Conservation (phyloP, 1,140 invertebrate species). For the Acyrthosiphon pisum region DNA sequence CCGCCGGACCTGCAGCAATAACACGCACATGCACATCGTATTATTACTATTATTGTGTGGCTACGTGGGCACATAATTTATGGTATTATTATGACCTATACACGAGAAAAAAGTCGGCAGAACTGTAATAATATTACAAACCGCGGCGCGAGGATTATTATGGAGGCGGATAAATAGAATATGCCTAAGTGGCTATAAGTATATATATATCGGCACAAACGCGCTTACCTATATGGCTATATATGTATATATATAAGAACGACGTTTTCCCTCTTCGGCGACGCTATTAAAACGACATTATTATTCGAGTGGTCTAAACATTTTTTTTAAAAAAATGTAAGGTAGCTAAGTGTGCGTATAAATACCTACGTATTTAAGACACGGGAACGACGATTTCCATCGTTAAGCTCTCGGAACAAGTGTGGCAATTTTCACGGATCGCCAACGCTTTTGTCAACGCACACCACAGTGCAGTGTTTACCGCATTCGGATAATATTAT, state of each 20-base stretch:
- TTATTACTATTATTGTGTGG: not conserved
- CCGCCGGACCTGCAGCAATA: not conserved
- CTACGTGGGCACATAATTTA: not conserved
- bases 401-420: slow-evolving; percentile 29
- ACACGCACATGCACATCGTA: not conserved
- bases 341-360: not conserved
- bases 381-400: not conserved
- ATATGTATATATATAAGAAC: too few species aligned
- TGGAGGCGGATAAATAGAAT: not conserved
- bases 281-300: not conserved
- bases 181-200: not conserved
- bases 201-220: not conserved
- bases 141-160: not conserved
- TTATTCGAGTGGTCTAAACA: not conserved
- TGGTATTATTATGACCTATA: not conserved
- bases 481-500: not conserved
- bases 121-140: not conserved
- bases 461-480: not conserved
- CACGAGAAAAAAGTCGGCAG: not conserved
- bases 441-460: not conserved
- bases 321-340: not conserved
- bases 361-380: not conserved
- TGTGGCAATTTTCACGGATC: slow-evolving; percentile 39
- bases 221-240: too few species aligned
- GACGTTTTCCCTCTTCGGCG: not conserved